Base-by-base conservation (phyloP, 2,113 vertebrate genomes). In the Illadopsis cleaveri region DNA sequence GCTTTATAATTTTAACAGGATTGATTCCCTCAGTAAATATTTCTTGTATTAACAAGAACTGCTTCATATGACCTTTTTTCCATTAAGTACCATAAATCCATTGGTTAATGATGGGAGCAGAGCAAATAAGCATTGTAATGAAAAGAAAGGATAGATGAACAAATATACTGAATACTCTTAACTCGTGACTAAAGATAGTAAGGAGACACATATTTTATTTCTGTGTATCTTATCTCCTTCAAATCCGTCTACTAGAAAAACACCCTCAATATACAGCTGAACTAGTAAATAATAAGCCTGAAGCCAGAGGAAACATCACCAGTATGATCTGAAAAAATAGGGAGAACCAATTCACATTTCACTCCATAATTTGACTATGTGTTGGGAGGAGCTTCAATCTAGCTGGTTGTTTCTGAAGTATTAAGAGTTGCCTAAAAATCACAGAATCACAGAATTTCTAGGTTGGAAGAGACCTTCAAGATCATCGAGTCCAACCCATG, bases 1-100 rank as follows among this genome's bases (percentile, higher is more conserved):
- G 57, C 28, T 78, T 91, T 31, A 81, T 70, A 56, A 81, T 82
- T 87, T 78, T 71, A 71, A 82, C 51, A 79, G 65, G 9, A 38
- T 66, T 89, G 73, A 37, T 87, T 94, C 51, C 33, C 56, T 85
- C 72, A 45, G 35, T 75, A 71, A 92, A 51, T 30, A 47, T 85
- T 58, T 68, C n/a, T 75, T 79, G 10, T 47, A 42, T 89, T 80
- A 68, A 37, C 37, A 85, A 85, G 56, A 78, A 53, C 40, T 83
- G n/a, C 47, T 78, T 93, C 54, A 8, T 78, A 22, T 66, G 56
- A 35, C 10, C 47, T 61, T 70, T 62, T 85, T 70, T 22, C 28
- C 53, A 86, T 3, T 27, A 72, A 86, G 44, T 73, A 25, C 50
- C 20, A 33, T 93, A 82, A 94, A 69, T 75, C 35, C 70, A 68